Conservation (phyloP, 1,140 invertebrate genomes). For the Colletes latitarsis region DNA sequence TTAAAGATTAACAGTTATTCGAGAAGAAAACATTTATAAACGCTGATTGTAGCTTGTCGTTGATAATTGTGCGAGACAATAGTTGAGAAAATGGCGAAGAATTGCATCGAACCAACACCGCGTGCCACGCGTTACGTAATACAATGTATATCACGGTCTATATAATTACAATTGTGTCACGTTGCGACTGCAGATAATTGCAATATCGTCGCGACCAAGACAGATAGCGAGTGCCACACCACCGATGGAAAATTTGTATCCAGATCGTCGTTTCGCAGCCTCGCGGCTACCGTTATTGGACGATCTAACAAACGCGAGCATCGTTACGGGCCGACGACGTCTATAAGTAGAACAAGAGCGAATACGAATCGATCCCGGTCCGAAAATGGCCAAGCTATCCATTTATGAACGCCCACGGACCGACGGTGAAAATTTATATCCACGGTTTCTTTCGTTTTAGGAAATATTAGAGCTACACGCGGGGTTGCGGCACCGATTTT, state of each 20-base stretch:
- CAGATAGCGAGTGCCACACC: no score
- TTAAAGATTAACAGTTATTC: no score
- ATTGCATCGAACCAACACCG: background rate
- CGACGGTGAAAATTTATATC: slow-evolving; percentile 33
- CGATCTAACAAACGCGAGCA: slow-evolving; percentile 14
- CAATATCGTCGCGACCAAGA: background rate
- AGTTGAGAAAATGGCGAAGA: background rate
- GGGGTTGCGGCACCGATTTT: background rate
- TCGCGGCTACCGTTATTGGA: slow-evolving; percentile 11
- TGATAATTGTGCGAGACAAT: slow-evolving; percentile 22
- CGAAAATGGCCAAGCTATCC: slow-evolving; percentile 27
- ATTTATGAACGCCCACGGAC: slow-evolving; percentile 31
- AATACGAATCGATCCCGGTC: slow-evolving; percentile 31
- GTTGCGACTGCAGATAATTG: slow-evolving; percentile 3
- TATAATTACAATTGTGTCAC: background rate
- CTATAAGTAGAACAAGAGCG: slow-evolving; percentile 43
- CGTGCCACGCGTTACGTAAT: background rate
- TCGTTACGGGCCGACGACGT: background rate
- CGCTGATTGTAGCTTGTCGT: no score
- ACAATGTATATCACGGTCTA: background rate
- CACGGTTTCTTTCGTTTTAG: slow-evolving; percentile 37
- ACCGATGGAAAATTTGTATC: slow-evolving; percentile 29
- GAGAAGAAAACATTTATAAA: no score
- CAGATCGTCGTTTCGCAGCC: slow-evolving; percentile 18
- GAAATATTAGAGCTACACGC: slow-evolving; percentile 6